Evolutionary conservation across 2,113 vertebrate species (phyloP).

Genomic region (Lepidothrix coronata): DNA sequence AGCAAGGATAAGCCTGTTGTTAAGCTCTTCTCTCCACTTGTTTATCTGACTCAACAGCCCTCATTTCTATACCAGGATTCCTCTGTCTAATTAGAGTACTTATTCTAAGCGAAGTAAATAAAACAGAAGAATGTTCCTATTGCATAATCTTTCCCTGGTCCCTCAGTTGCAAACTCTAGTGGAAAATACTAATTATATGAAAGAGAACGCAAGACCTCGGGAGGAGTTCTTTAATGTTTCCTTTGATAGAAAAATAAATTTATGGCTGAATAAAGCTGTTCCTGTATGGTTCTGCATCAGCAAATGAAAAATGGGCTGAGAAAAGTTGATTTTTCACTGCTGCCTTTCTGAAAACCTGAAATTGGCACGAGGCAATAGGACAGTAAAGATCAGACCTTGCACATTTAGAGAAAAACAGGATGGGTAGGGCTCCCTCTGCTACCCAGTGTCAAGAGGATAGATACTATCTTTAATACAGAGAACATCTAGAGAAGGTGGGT

Average conservation of each 20-base stretch:
- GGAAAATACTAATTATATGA: background rate
- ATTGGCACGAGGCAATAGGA: background rate
- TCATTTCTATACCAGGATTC: conserved; percentile 10
- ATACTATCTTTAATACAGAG: background rate
- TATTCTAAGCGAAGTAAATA: conserved; percentile 15
- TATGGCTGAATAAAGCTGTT: background rate
- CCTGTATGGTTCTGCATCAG: background rate
- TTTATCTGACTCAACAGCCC: background rate
- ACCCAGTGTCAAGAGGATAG: background rate
- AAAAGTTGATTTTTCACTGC: background rate
- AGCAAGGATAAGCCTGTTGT: conserved; percentile 1
- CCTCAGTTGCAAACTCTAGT: background rate
- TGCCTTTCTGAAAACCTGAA: background rate
- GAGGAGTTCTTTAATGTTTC: background rate
- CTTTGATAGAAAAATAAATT: background rate
- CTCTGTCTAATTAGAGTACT: conserved; percentile 26
- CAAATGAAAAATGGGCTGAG: background rate
- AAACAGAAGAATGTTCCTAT: background rate
- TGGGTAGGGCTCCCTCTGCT: conserved; percentile 26
- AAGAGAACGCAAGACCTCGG: background rate
- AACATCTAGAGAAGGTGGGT: background rate
- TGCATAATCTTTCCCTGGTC: background rate
- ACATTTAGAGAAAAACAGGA: conserved; percentile 44
- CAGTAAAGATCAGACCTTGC: background rate
- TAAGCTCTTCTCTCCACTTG: background rate